phyloP scores from a whole-genome alignment of 1,140 invertebrate genomes.

The Dendroctonus ponderosae region DNA sequence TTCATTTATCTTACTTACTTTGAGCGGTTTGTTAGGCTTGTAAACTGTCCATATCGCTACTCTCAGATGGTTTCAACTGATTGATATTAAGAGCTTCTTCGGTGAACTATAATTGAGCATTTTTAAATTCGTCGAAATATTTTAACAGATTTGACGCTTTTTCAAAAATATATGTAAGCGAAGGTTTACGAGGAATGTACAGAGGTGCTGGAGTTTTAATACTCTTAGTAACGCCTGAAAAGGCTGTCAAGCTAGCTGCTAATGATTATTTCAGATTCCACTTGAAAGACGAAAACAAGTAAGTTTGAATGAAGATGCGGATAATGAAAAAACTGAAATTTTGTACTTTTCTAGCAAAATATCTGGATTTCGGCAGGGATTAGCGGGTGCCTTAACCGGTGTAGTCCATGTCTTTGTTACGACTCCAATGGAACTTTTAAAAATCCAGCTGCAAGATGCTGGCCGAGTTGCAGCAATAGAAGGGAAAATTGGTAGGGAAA shows the following conservation, averaged over 20 bases:
- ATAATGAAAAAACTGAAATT: not conserved
- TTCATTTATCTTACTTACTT: no score
- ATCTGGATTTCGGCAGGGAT: conserved; percentile 79
- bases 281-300: conserved; percentile 58
- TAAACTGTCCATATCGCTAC: no score
- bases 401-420: conserved; percentile 97
- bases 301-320: conserved; percentile 10
- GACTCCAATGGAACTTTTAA: conserved; percentile 98
- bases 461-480: conserved; percentile 79
- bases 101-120: no score
- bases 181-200: conserved; percentile 98
- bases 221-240: conserved; percentile 96
- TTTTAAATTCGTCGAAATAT: no score
- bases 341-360: conserved; percentile 56
- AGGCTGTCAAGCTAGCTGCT: conserved; percentile 97
- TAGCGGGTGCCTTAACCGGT: conserved; percentile 94
- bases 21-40: no score
- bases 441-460: conserved; percentile 98
- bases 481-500: conserved; percentile 18
- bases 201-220: conserved; percentile 96
- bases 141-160: conserved; percentile 88
- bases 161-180: conserved; percentile 84
- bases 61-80: no score
- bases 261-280: conserved; percentile 97
- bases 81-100: no score